A percentile compares a stretch with the other conserved stretches of the same genome.
phyloP scores from a whole-genome alignment of 2,888 invertebrate species.

The Ichneumon xanthorius region DNA sequence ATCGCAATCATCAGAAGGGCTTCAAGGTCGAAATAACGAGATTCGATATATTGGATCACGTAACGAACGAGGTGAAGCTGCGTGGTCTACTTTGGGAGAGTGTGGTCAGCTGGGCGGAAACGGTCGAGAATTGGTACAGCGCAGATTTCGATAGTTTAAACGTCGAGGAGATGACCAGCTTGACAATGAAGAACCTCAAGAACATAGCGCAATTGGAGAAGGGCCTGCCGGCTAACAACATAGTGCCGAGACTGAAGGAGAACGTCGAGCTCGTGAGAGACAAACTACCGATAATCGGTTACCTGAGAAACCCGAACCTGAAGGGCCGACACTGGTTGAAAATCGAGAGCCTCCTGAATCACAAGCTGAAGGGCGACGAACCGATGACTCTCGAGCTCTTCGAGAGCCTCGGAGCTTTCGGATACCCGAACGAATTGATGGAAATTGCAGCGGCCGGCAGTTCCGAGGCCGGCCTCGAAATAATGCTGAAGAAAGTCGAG shows the following conservation, averaged over 20 bases:
- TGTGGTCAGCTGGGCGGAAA: constrained; percentile 90
- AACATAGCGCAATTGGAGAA: constrained; percentile 93
- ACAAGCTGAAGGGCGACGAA: constrained; percentile 91
- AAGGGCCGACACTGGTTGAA: constrained; percentile 94
- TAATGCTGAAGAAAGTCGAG: constrained; percentile 93
- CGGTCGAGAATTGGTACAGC: constrained; percentile 89
- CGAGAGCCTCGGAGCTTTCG: constrained; percentile 91
- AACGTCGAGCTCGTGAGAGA: constrained; percentile 92
- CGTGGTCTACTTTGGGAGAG: constrained; percentile 93
- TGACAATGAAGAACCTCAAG: constrained; percentile 89
- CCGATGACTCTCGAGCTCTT: constrained; percentile 89
- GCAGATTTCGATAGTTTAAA: constrained; percentile 88
- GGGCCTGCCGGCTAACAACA: constrained; percentile 92
- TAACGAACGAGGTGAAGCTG: constrained; percentile 92
- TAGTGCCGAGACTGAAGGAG: constrained; percentile 91
- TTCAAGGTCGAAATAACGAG: constrained; percentile 94
- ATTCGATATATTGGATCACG: constrained; percentile 92
- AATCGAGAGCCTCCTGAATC: constrained; percentile 90
- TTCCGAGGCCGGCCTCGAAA: constrained; percentile 94
- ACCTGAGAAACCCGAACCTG: constrained; percentile 92
- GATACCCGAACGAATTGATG: constrained; percentile 90
- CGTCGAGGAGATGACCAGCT: constrained; percentile 90
- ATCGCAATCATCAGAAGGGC: constrained; percentile 93
- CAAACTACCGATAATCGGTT: constrained; percentile 92
- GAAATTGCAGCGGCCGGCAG: constrained; percentile 95